These are phyloP conservation scores for Etia nguti DNA, from an alignment of 2,113 vertebrate genomes.

Conservation along the genomic window DNA sequence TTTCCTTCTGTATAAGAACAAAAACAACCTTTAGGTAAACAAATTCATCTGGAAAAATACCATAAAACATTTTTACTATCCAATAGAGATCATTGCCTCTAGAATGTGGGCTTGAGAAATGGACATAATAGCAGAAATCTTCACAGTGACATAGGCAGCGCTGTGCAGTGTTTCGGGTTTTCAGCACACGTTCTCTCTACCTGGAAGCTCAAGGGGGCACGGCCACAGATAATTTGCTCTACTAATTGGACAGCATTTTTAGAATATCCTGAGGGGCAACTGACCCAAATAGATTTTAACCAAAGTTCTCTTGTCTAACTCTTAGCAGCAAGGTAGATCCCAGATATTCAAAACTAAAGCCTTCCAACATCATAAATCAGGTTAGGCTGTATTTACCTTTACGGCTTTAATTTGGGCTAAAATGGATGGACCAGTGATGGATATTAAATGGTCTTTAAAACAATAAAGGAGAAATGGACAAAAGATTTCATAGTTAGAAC, in stretches of 20 bases:
- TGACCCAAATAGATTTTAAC: conserved; percentile 39
- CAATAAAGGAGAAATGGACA: not conserved
- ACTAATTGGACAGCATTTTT: conserved; percentile 55
- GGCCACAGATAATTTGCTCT: conserved; percentile 1
- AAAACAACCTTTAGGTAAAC: not conserved
- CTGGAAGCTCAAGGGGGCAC: conserved; percentile 7
- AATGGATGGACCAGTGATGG: not conserved
- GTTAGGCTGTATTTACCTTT: not conserved
- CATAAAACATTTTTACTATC: not conserved
- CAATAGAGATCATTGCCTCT: not conserved
- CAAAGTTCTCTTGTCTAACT: not conserved
- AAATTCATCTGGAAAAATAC: not conserved
- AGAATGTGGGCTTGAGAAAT: not conserved
- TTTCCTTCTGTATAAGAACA: conserved; percentile 74
- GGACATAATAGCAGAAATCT: not conserved
- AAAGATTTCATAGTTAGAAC: not conserved
- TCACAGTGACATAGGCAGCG: not conserved
- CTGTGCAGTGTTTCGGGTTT: not conserved
- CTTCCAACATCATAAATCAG: not conserved
- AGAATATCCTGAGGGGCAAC: conserved; percentile 16
- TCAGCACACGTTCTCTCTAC: not conserved
- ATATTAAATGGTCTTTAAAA: not conserved
- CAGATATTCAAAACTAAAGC: not conserved
- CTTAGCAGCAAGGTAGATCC: not conserved
- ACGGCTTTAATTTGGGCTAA: not conserved